A percentile compares a stretch with the other conserved stretches of the same genome.
phyloP scores from a whole-genome alignment of 2,888 invertebrate species.

The Metalampra italica region DNA sequence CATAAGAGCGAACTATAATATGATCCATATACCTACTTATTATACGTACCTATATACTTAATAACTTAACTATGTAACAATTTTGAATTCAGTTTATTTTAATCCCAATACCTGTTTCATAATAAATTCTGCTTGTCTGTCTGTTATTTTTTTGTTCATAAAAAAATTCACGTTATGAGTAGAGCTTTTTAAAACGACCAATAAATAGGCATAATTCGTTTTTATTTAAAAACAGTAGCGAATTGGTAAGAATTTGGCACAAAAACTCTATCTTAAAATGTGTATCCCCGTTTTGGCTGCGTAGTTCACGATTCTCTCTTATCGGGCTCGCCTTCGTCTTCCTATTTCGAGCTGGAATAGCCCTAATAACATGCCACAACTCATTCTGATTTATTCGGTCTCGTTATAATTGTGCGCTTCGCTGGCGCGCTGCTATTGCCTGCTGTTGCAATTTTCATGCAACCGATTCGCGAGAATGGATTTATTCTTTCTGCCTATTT shows the following conservation, averaged over 20 bases:
- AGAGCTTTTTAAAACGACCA: no score
- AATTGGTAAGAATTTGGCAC: neutral
- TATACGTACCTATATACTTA: no score
- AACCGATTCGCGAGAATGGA: slow-evolving; percentile 68
- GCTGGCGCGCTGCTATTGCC: slow-evolving; percentile 65
- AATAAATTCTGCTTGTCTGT: no score
- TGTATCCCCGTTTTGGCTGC: slow-evolving; percentile 33
- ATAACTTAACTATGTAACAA: no score
- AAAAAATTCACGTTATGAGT: no score
- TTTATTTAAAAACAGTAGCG: neutral
- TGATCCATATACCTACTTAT: neutral
- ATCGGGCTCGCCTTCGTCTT: slow-evolving; percentile 59
- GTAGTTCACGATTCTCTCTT: slow-evolving; percentile 54
- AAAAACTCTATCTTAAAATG: slow-evolving; percentile 29
- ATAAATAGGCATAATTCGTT: no score
- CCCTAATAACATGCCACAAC: slow-evolving; percentile 77
- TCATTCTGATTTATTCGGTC: slow-evolving; percentile 77
- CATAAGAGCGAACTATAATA: no score
- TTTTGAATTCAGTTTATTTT: no score
- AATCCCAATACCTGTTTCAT: no score
- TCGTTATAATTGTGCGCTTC: slow-evolving; percentile 77
- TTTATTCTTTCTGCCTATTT: slow-evolving; percentile 71
- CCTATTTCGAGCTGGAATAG: slow-evolving; percentile 60
- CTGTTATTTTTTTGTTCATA: no score
- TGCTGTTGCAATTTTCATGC: slow-evolving; percentile 74